Evolutionary conservation across 2,113 vertebrate species (phyloP).

Genomic region (Microcebus griseorufus): DNA sequence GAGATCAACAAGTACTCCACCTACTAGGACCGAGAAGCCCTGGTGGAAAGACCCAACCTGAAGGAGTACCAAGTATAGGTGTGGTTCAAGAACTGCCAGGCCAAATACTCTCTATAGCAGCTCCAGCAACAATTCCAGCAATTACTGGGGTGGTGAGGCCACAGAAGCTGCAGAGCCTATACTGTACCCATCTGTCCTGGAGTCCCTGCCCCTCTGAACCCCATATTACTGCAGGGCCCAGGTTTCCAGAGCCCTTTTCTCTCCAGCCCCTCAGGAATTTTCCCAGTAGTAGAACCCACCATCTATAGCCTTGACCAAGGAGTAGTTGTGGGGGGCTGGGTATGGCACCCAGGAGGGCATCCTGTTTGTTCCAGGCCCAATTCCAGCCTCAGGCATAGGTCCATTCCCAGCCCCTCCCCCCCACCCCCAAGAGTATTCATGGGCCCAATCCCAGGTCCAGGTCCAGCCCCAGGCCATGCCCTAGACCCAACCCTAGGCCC

Average conservation of each 20-base stretch:
- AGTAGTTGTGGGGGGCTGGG: fast-evolving
- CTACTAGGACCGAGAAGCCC: fast-evolving
- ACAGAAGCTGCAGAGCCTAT: too few species aligned
- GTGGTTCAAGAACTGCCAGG: not conserved
- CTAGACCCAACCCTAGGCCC: too few species aligned
- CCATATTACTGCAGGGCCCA: not conserved
- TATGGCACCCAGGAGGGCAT: not conserved
- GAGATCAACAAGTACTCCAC: fast-evolving
- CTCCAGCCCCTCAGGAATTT: too few species aligned
- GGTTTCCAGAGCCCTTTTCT: not conserved
- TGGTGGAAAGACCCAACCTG: fast-evolving
- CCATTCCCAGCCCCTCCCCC: not conserved
- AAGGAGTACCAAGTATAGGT: not conserved
- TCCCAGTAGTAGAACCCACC: not conserved
- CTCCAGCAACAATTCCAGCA: not conserved
- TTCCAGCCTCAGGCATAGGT: too few species aligned
- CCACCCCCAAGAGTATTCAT: not conserved
- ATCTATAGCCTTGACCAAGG: not conserved
- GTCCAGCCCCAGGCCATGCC: too few species aligned
- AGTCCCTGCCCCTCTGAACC: not conserved
- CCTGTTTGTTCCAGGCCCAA: not conserved
- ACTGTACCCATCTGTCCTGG: not conserved
- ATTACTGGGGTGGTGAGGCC: not conserved
- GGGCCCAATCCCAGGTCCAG: not conserved
- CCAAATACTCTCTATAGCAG: not conserved